Evolutionary conservation across 53 echinoderm and acorn worm species (phyloP), one percentile per base, ranked within the genome.

Genomic region (Henricia sp.): DNA sequence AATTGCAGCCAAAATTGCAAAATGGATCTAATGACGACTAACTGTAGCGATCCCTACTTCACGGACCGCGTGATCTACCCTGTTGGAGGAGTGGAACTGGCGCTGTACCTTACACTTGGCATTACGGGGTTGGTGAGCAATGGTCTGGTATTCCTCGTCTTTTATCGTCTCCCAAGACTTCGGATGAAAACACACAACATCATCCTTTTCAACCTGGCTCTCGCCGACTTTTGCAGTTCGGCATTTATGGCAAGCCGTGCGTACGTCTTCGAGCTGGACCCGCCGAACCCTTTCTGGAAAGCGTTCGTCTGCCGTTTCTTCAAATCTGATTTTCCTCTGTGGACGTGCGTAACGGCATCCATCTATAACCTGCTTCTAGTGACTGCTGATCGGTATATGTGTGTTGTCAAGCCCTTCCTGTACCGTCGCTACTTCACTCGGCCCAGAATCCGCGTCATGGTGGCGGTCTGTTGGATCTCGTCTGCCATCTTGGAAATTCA

Each of bases 261-360:
- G 63, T 80, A 63, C 64, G 80, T 46, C 64, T 50, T 80, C 32
- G 44, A 41, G 3, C 62, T 80, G 44, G 10, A 64, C 11, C 80
- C 80, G 48, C 43, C 42, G 48, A 28, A 26, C n/a, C 13, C 32
- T 1, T 4, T 17, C 40, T 80, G 62, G 80, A 62, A 40, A 2
- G 80, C 62, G 80, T 64, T 80, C 33, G 80, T 80, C 33, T 80
- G 80, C 23, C 80, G 80, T 34, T 80, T 80, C 64, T 80, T 80
- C 80, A 80, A 80, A 34, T 80, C 80, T 8, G 80, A 80, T 23
- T 80, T 80, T 34, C 80, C 80, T 16, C 62, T 80, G 9, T 80
- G 80, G 80, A 80, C 80, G 11, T 80, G 80, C 64, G 80, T 80
- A 50, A 80, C 80, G 19, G 80, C 80, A 8, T 80, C 80, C 32